Evolutionary conservation across 2,113 vertebrate genomes (phyloP), one percentile per base, ranked within the genome.

Genomic region (Heterocephalus glaber): DNA sequence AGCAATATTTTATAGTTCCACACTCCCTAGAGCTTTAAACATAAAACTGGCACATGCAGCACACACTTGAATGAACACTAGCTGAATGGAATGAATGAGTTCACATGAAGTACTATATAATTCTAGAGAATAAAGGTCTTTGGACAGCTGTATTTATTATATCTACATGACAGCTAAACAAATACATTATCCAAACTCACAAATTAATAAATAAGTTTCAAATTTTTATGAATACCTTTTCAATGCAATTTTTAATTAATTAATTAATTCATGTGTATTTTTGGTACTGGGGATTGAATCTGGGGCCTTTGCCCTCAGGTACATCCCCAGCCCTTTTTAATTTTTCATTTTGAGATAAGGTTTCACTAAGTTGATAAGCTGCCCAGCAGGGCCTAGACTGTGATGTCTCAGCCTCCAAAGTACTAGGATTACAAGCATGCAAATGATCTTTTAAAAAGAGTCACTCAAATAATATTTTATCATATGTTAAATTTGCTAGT

Each of bases 391-490:
- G 47, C 14, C 74, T 52, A 49, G 26, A 35, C 49, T 35, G 9
- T 54, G 49, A 79, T 79, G 33, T 33, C 49, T 79, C 49, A 54
- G 76, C 9, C 30, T 54, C 30, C 47, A 54, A 2, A 79, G 47
- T 35, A 20, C 76, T 54, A 20, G 49, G 49, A 54, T 79, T 35
- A 79, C 49, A 79, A 20, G 76, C 8, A 6, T 79, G 16, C 19
- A 14, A 74, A 86, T 76, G 3, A 86, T 92, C n/a, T 68, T 94
- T 95, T 38, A 95, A 95, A 95, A 94, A 87, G 63, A 13, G 79
- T 52, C 60, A 65, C 24, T 94, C 74, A 88, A 81, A 91, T n/a
- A 61, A 54, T 58, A 72, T 68, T 95, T 95, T 96, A 82, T 47
- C 49, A 88, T 14, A 74, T 17, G 16, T 63, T 94, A 95, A 49